A percentile compares a stretch with the other conserved stretches of the same genome.
Conservation (phyloP, 30 jellyfish, hydroid and myxozoan genomes). For the Phacellophora camtschatica region DNA sequence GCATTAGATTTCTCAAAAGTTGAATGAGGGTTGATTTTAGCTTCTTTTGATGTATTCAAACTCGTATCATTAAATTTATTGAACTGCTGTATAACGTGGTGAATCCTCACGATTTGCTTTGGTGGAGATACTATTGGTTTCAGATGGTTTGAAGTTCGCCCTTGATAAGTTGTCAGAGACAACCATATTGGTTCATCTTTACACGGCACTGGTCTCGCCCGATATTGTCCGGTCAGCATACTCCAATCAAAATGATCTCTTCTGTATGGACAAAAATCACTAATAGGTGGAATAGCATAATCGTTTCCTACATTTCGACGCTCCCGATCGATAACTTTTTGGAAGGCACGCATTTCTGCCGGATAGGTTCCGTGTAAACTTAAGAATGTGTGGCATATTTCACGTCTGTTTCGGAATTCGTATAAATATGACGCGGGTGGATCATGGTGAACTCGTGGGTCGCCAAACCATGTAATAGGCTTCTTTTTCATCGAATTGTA, state of each 20-base stretch:
- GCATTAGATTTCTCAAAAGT: too few species aligned
- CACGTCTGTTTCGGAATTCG: slow-evolving; percentile 52
- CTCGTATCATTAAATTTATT: not conserved
- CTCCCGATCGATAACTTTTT: slow-evolving; percentile 33
- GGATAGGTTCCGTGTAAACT: slow-evolving; percentile 85
- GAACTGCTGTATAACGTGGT: not conserved
- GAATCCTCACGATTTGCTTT: slow-evolving; percentile 4
- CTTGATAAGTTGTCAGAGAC: slow-evolving; percentile 15
- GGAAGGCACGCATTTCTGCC: slow-evolving; percentile 58
- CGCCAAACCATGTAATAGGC: slow-evolving; percentile 82
- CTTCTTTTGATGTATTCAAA: not conserved
- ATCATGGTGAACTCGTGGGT: slow-evolving; percentile 68
- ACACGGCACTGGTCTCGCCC: slow-evolving; percentile 75
- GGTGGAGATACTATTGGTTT: not conserved
- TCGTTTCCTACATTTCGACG: slow-evolving; percentile 21
- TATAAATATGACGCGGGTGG: slow-evolving; percentile 74
- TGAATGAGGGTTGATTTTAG: not conserved
- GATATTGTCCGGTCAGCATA: slow-evolving; percentile 25
- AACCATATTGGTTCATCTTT: slow-evolving; percentile 77
- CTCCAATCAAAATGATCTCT: slow-evolving; percentile 70
- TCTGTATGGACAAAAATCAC: slow-evolving; percentile 65
- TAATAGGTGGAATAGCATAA: slow-evolving; percentile 60
- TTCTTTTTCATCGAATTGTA: slow-evolving; percentile 65
- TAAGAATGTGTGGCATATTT: slow-evolving; percentile 77
- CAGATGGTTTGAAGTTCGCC: slow-evolving; percentile 17